A percentile compares a stretch with the other conserved stretches of the same genome.
phyloP scores from a whole-genome alignment of 92 coral and sea anemone genomes.

The Virgularia gustaviana region DNA sequence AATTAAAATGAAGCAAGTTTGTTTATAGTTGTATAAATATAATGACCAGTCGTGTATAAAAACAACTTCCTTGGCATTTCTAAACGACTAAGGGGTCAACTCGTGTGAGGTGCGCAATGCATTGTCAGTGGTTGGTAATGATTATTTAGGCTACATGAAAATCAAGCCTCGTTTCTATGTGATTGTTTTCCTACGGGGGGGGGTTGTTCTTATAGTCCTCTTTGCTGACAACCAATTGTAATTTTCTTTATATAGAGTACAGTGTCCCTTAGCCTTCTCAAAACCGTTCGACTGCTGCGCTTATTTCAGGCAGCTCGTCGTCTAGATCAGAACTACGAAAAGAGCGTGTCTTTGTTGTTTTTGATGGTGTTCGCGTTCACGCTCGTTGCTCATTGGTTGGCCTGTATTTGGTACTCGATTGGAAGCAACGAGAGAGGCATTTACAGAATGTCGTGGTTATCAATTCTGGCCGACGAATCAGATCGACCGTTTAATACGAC shows the following conservation, averaged over 20 bases:
- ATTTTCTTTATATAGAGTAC: constrained; percentile 16
- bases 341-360: constrained; percentile 88
- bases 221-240: no score
- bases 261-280: constrained; percentile 53
- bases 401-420: constrained; percentile 88
- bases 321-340: constrained; percentile 97
- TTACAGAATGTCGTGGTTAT: constrained; percentile 66
- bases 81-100: no score
- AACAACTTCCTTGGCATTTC: no score
- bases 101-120: no score
- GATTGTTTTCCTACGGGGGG: no score
- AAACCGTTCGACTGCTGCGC: constrained; percentile 56
- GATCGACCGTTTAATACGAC: constrained; percentile 23
- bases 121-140: no score
- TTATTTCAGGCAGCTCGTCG: constrained; percentile 94
- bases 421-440: constrained; percentile 58
- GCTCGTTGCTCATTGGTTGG: constrained; percentile 98
- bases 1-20: no score
- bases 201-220: no score
- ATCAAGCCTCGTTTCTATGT: no score
- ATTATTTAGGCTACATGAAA: no score
- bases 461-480: constrained; percentile 51
- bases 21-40: no score
- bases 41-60: no score
- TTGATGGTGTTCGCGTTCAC: constrained; percentile 90